Evolutionary conservation across 2,888 invertebrate genomes (phyloP).

Genomic region (Nipponacmea schrenckii): DNA sequence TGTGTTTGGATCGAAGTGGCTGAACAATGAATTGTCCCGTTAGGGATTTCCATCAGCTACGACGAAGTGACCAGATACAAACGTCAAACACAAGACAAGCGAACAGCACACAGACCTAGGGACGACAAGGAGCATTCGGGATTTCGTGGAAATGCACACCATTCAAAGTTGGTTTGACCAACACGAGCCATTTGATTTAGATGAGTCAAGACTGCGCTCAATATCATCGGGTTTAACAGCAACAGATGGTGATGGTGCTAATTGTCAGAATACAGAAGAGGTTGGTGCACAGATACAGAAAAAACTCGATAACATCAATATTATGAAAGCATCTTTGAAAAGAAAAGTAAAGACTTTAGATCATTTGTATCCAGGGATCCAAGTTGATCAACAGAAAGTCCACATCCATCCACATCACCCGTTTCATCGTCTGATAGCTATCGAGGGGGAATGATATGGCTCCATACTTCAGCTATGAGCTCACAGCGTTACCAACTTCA

Average conservation of each 20-base stretch:
- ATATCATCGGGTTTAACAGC: neutral
- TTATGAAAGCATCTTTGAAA: neutral
- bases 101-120: neutral
- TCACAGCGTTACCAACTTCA: no score
- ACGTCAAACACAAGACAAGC: neutral
- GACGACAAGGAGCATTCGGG: neutral
- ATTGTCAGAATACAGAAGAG: neutral
- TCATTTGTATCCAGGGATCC: neutral
- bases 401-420: neutral
- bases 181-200: neutral
- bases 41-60: neutral
- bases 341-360: no score
- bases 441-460: no score
- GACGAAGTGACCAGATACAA: slow-evolving; percentile 1
- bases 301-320: neutral
- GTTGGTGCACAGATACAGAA: neutral
- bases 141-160: neutral
- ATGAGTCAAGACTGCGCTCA: neutral
- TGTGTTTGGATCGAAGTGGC: slow-evolving; percentile 4
- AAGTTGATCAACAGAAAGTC: neutral
- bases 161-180: neutral
- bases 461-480: no score
- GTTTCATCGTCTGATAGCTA: no score
- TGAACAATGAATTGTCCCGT: neutral
- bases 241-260: neutral